Percentiles rank a stretch among this genome's conserved stretches.
These are phyloP conservation scores for Empidonax traillii DNA, from an alignment of 2,113 vertebrate species.

Conservation along the genomic window DNA sequence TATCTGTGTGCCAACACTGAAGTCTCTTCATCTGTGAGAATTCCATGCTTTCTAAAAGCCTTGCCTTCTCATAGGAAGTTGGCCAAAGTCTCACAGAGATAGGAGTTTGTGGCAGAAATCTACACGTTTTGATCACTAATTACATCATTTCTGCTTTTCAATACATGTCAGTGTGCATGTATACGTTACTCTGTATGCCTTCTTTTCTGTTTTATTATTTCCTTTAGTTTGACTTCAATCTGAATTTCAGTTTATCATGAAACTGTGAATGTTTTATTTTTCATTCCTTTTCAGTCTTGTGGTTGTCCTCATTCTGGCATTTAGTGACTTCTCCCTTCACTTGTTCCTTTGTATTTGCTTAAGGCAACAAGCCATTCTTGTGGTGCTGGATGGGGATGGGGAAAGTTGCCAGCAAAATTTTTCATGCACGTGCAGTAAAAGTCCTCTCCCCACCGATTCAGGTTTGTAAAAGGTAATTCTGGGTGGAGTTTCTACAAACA, in stretches of 20 bases:
- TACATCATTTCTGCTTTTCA: conserved; percentile 1
- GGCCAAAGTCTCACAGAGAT: conserved; percentile 10
- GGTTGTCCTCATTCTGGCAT: neutral
- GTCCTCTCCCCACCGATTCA: neutral
- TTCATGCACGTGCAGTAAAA: neutral
- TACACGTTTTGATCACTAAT: conserved; percentile 13
- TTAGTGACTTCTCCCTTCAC: neutral
- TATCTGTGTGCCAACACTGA: conserved; percentile 14
- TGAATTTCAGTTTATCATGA: neutral
- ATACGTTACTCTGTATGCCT: neutral
- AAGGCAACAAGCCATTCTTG: neutral
- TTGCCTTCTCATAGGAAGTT: conserved; percentile 23
- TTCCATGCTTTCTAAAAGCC: conserved; percentile 12
- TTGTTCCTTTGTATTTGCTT: neutral
- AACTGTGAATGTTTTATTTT: neutral
- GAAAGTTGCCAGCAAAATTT: neutral
- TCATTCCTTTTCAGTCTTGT: neutral
- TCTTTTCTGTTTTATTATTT: neutral
- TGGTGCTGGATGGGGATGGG: neutral
- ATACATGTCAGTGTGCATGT: neutral
- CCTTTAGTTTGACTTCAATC: neutral
- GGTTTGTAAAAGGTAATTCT: neutral
- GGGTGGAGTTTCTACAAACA: neutral
- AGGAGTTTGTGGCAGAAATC: neutral
- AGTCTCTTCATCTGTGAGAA: conserved; percentile 9